These are phyloP conservation scores for Leptinotarsa undecemlineata DNA, from an alignment of 1,140 invertebrate species.

Conservation along the genomic window DNA sequence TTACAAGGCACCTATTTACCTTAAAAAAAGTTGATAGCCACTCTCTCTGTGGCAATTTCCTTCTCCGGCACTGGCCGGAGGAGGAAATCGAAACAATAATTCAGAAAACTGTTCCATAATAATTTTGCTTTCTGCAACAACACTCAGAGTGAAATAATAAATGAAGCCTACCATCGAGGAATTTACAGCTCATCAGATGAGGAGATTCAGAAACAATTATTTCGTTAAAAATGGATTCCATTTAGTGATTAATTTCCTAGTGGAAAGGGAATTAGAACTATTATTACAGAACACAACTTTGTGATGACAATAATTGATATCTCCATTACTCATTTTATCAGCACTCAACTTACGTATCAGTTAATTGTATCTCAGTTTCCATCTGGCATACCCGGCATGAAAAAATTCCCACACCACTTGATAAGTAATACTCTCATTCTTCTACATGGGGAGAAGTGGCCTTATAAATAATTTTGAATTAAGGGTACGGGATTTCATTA, in stretches of 20 bases:
- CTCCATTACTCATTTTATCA: conserved; percentile 6
- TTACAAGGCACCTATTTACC: too few species aligned
- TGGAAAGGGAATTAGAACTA: not conserved
- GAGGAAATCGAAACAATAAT: too few species aligned
- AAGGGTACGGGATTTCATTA: too few species aligned
- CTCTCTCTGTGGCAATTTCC: too few species aligned
- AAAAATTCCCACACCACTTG: not conserved
- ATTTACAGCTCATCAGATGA: not conserved
- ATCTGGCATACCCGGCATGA: not conserved
- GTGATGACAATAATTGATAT: not conserved
- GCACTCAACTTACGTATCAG: not conserved
- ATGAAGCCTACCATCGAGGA: not conserved
- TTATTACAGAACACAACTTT: not conserved
- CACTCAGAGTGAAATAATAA: not conserved
- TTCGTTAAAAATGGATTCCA: not conserved
- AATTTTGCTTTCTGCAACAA: too few species aligned
- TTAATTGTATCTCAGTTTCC: not conserved
- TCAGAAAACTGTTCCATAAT: too few species aligned
- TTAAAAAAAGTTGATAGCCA: too few species aligned
- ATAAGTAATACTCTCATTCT: not conserved
- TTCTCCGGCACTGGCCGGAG: too few species aligned
- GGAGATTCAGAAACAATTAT: not conserved
- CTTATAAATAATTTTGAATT: too few species aligned
- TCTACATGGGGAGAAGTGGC: too few species aligned
- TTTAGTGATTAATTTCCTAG: not conserved